Percentiles rank a stretch among this genome's conserved stretches.
phyloP scores from a whole-genome alignment of 2,113 vertebrate species.

The Amazona guildingii region DNA sequence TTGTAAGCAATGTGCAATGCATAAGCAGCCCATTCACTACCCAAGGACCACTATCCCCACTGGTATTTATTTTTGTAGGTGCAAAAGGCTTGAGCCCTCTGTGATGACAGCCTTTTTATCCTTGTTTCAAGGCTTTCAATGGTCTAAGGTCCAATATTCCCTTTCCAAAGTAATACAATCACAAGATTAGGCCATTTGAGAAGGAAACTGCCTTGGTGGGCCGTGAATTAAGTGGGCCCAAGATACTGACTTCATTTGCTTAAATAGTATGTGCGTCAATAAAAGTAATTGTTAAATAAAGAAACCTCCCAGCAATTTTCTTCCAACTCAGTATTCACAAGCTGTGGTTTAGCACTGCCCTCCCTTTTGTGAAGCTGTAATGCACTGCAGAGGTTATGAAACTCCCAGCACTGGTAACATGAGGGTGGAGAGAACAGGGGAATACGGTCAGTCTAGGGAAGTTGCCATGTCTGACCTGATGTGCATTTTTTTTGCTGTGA shows the following conservation, averaged over 20 bases:
- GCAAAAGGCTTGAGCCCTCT: neutral
- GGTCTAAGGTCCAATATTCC: neutral
- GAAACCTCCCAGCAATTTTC: slow-evolving; percentile 33
- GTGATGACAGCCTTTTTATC: neutral
- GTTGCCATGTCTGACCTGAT: neutral
- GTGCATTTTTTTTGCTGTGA: neutral
- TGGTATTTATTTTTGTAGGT: neutral
- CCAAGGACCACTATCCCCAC: neutral
- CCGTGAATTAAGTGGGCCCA: neutral
- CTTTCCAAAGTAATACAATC: neutral
- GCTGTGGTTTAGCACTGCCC: slow-evolving; percentile 24
- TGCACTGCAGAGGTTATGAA: neutral
- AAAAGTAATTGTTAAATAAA: slow-evolving; percentile 52
- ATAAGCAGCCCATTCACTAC: neutral
- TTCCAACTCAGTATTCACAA: slow-evolving; percentile 21
- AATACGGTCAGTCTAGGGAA: neutral
- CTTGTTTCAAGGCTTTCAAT: neutral
- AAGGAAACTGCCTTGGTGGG: slow-evolving; percentile 27
- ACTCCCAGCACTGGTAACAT: neutral
- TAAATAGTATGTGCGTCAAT: slow-evolving; percentile 16
- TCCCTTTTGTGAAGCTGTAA: neutral
- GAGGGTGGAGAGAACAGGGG: neutral
- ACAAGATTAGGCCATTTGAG: neutral
- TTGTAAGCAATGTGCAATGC: neutral
- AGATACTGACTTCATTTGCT: slow-evolving; percentile 40